Evolutionary conservation across 1,140 invertebrate genomes (phyloP), one percentile per base, ranked within the genome.

Genomic region (Macrocentrus cingulum): DNA sequence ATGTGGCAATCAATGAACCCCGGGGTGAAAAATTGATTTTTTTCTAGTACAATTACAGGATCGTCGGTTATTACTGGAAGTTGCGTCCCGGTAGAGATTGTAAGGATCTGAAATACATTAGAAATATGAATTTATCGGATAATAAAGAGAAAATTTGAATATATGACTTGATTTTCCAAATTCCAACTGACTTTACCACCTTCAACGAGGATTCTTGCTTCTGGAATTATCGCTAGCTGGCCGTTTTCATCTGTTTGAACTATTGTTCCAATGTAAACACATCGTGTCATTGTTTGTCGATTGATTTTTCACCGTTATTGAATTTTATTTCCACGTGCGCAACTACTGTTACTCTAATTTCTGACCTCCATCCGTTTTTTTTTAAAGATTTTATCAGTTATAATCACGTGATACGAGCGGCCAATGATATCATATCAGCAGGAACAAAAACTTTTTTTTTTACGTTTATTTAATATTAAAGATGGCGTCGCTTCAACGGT

Each of bases 1-100:
- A 91, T 89, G 66, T 97, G 94, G 9, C 88, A 88, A 72, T 97
- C 94, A 2, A 95, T 83, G 58, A 97, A 87, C 2, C 94, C 94
- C 2, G 94, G 94, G 64, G 92, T 87, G 3, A 95, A 66, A 71
- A 95, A 89, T 77, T 94, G 84, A 50, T 80, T 76, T 7, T 75
- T 49, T 36, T 70, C 75, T 6, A 91, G 62, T 44, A 64, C 48
- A 19, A 61, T 74, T 11, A 74, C 63, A 54, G 75, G 68, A n/a
- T 77, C 65, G 20, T 65, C 68, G 16, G 67, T 36, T 32, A 73
- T 61, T 61, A 75, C 51, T 1, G 18, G 18, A 19, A 20, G 19
- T 6, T 42, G 51, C 23, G 45, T 39, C 53, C 62, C 58, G 15
- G 63, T 41, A n/a, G 51, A 7, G 36, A 76, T 37, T 11, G 9